These are phyloP conservation scores for Gonatopus flavifemur DNA, from an alignment of 1,140 invertebrate species.

Conservation along the genomic window DNA sequence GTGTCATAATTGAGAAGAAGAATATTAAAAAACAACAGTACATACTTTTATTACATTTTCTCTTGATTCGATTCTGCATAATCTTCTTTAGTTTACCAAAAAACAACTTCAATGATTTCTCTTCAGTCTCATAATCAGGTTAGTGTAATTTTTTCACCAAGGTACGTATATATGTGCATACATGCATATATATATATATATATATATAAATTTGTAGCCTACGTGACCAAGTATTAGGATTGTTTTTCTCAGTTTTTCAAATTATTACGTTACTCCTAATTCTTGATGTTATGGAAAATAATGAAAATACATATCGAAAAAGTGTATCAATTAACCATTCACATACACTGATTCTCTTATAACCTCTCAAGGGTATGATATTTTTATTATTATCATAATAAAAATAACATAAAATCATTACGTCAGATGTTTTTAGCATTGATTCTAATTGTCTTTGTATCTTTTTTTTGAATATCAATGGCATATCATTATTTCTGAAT, in stretches of 20 bases:
- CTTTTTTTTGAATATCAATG: neutral
- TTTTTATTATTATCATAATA: neutral
- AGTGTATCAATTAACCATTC: neutral
- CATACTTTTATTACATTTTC: slow-evolving; percentile 2
- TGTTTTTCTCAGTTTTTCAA: neutral
- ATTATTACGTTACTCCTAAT: neutral
- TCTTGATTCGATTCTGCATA: neutral
- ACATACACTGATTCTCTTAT: neutral
- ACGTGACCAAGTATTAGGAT: neutral
- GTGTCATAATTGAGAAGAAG: neutral
- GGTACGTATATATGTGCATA: neutral
- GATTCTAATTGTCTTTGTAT: neutral
- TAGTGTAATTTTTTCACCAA: slow-evolving; percentile 11
- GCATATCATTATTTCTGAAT: slow-evolving; percentile 6
- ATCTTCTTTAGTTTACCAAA: neutral
- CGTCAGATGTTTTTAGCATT: neutral
- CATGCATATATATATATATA: neutral
- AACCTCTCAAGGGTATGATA: neutral
- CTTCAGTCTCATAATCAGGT: slow-evolving; percentile 55
- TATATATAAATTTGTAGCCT: neutral
- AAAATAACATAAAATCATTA: neutral
- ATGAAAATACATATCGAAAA: neutral
- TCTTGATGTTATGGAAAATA: neutral
- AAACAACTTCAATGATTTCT: slow-evolving; percentile 47
- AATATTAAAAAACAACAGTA: neutral